A percentile compares a stretch with the other conserved stretches of the same genome.
phyloP scores from a whole-genome alignment of 1,140 invertebrate species.

The Drosophila nigrodunni region DNA sequence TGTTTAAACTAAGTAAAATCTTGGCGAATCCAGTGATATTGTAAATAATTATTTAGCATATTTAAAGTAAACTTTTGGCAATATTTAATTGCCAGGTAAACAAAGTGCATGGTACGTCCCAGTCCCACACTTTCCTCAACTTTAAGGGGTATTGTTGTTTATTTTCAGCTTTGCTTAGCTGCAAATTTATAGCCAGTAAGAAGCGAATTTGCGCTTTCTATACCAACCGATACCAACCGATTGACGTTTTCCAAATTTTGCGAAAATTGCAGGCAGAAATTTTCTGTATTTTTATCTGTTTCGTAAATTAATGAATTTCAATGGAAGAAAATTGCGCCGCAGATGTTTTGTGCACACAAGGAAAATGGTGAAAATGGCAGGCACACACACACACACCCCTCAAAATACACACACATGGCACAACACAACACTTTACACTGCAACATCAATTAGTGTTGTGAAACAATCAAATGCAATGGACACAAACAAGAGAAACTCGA shows the following conservation, averaged over 20 bases:
- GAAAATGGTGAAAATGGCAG: constrained; percentile 12
- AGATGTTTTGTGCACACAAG: constrained; percentile 37
- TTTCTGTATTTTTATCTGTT: constrained; percentile 60
- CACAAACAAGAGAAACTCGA: background rate
- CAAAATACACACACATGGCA: too few species aligned
- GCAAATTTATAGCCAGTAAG: constrained; percentile 37
- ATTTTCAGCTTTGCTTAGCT: constrained; percentile 19
- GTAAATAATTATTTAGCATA: background rate
- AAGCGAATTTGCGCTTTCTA: background rate
- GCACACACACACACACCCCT: background rate
- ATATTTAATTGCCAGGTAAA: background rate
- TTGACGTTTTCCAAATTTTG: constrained; percentile 56
- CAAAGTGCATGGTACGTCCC: background rate
- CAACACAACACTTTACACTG: constrained; percentile 9
- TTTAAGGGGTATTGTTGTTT: background rate
- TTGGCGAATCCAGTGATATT: background rate
- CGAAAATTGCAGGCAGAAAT: constrained; percentile 37
- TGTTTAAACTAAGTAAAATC: background rate
- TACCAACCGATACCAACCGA: background rate
- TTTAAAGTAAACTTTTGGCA: too few species aligned
- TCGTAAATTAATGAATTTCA: constrained; percentile 57
- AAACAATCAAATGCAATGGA: constrained; percentile 55
- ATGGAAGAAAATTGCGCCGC: constrained; percentile 66
- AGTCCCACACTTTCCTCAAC: background rate
- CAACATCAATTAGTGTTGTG: constrained; percentile 34